Evolutionary conservation across 2,113 vertebrate species (phyloP).

Genomic region (Globicephala melas): DNA sequence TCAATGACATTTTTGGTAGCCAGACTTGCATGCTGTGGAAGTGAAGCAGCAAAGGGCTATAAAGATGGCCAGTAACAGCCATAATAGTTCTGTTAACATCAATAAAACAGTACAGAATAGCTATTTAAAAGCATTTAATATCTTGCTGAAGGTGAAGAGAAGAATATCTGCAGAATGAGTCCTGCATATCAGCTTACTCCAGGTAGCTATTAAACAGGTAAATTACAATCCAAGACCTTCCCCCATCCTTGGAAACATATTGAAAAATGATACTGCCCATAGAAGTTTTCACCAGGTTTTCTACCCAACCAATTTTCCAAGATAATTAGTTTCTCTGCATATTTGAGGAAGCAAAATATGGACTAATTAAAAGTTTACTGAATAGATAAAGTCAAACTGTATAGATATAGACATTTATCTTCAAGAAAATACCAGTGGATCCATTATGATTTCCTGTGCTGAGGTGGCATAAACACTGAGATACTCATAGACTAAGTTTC

Average conservation of each 20-base stretch:
- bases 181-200: background rate
- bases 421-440: background rate
- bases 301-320: background rate
- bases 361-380: background rate
- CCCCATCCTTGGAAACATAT: slow-evolving; percentile 31
- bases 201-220: slow-evolving; percentile 29
- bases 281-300: background rate
- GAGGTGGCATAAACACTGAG: background rate
- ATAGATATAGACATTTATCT: background rate
- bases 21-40: background rate
- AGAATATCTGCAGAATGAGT: background rate
- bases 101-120: slow-evolving; percentile 35
- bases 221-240: slow-evolving; percentile 13
- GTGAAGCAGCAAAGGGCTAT: background rate
- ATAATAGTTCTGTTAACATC: slow-evolving; percentile 41
- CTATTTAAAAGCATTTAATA: slow-evolving; percentile 46
- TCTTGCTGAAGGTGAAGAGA: slow-evolving; percentile 57
- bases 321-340: background rate
- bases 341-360: background rate
- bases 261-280: background rate
- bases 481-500: background rate
- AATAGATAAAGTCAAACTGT: background rate
- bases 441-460: background rate
- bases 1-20: slow-evolving; percentile 47
- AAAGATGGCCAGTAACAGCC: slow-evolving; percentile 14